Evolutionary conservation across 2,888 invertebrate genomes (phyloP), one percentile per base, ranked within the genome.

Genomic region (Macropis europaea): DNA sequence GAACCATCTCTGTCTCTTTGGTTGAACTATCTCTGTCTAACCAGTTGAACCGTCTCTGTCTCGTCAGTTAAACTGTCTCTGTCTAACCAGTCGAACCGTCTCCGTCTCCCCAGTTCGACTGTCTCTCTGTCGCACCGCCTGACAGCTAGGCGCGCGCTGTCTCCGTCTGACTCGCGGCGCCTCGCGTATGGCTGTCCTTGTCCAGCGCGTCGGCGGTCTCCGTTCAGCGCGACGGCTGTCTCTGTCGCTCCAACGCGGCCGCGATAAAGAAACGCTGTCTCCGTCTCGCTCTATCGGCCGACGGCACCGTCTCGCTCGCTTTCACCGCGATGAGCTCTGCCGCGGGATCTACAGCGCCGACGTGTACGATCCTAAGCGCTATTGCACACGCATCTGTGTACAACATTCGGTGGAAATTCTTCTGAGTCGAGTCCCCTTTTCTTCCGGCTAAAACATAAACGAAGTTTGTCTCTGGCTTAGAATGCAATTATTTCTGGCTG

Each of bases 241-340:
- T 43, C 48, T 7, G 28, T 52, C 57, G 32, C 42, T 43, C 70
- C 36, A 22, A 38, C 53, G 24, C 45, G 48, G 53, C 66, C 42
- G 60, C 70, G 79, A 76, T 81, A 78, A 71, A 80, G 75, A 71
- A 69, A 71, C 66, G 32, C 43, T 52, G 40, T 42, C 45, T 28
- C 38, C 7, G 22, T 73, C 69, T 53, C 52, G 13, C 64, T 43
- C 19, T 2, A 15, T 28, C 38, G 1, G 11, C 0, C 50, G 17
- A 11, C 7, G 6, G 3, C 17, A 6, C n/a, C 34, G 36, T 75
- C 79, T 72, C 60, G 19, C 53, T 80, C 80, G 82, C 80, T 82
- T 80, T 82, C 80, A 81, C 78, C 76, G 68, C 76, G 81, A 82
- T 73, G 71, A 63, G 68, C 64, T 70, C 28, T 69, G 69, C 57